Conservation (phyloP, 2,113 vertebrate species). For the Misgurnus mizolepis region DNA sequence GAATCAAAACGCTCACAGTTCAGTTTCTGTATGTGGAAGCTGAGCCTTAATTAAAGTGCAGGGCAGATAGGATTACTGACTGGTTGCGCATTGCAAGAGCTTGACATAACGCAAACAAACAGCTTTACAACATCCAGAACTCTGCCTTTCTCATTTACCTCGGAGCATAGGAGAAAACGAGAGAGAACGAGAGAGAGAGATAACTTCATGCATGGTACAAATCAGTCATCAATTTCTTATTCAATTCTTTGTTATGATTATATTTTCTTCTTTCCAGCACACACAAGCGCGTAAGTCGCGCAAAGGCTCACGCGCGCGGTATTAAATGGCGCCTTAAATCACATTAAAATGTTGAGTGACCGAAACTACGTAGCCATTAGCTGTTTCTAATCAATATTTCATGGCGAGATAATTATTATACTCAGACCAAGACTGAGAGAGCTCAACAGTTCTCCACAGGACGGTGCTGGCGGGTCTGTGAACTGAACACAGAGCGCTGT, state of each 20-base stretch:
- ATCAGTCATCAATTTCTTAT: neutral
- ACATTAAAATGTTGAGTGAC: neutral
- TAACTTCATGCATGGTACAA: neutral
- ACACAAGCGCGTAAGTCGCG: neutral
- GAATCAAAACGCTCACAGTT: conserved; percentile 61
- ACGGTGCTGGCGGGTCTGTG: neutral
- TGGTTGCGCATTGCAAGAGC: conserved; percentile 55
- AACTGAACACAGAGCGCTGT: conserved; percentile 70
- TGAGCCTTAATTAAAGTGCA: conserved; percentile 65
- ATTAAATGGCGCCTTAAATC: neutral
- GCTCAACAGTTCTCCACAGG: neutral
- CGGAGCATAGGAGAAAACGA: conserved; percentile 54
- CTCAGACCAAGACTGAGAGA: neutral
- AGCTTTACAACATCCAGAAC: conserved; percentile 68
- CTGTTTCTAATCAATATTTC: conserved; percentile 12
- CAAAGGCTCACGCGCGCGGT: neutral
- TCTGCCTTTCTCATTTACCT: conserved; percentile 32
- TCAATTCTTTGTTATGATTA: neutral
- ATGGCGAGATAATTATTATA: neutral
- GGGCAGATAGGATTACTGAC: conserved; percentile 66
- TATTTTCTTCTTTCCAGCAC: no score
- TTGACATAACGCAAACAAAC: conserved; percentile 62
- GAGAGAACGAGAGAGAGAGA: conserved; percentile 56
- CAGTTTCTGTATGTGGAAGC: conserved; percentile 64
- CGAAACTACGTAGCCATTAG: neutral